Evolutionary conservation across 2,113 vertebrate species (phyloP), one percentile per base, ranked within the genome.

Genomic region (Bostrychus sinensis): DNA sequence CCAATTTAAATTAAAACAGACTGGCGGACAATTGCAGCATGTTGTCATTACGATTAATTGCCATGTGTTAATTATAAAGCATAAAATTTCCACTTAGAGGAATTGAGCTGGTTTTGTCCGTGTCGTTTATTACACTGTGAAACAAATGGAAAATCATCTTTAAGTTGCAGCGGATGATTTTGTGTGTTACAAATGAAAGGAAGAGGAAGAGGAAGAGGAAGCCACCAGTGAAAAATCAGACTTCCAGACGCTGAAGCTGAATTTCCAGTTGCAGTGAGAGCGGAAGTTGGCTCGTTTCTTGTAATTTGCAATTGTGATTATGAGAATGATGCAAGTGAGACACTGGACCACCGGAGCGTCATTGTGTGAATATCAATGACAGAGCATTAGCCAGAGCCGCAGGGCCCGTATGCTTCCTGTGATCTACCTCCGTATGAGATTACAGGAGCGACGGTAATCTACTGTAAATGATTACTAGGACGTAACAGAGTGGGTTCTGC

Each of bases 191-290:
- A n/a, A 57, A 63, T 32, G 59, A 55, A 19, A n/a, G n/a, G n/a
- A n/a, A n/a, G n/a, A n/a, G n/a, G n/a, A n/a, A n/a, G n/a, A 20
- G 56, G 70, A 38, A 10, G 2, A 57, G 37, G 53, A 57, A 57
- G 48, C 61, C 64, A 64, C 70, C 26, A 59, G 56, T 82, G 55
- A n/a, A 71, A 62, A 61, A 58, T 68, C 72, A 56, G 42, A 58
- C 60, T n/a, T 25, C n/a, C 50, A 38, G 39, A 34, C 1, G 26
- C 23, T 58, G 41, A 42, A 56, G 38, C 26, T 30, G 23, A 59
- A 59, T 54, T 16, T 3, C 14, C 0, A 13, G 28, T 22, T 43
- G 43, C 7, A 10, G 51, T 4, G 32, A 17, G 1, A 1, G 22
- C 10, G 36, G 20, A 34, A n/a, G 41, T 26, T 2, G 2, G 25